These are phyloP conservation scores for Metaphire vulgaris DNA, from an alignment of 1,140 invertebrate genomes.

Conservation along the genomic window DNA sequence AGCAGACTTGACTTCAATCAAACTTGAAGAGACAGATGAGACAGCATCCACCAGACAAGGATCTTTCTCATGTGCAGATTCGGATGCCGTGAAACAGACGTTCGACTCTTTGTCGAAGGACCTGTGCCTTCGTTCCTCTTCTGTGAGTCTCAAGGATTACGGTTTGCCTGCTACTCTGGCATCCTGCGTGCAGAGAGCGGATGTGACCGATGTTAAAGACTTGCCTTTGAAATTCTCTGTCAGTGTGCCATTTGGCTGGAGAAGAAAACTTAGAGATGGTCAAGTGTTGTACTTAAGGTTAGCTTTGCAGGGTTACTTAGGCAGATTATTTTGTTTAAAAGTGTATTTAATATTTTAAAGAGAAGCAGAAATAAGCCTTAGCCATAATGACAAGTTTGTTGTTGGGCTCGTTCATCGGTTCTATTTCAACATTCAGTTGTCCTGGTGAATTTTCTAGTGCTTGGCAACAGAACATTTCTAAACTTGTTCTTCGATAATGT, in stretches of 20 bases:
- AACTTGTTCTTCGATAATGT: neutral
- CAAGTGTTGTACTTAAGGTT: constrained; percentile 59
- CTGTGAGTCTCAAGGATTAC: neutral
- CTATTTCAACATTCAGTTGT: too few relatives aligned
- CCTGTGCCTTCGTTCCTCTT: neutral
- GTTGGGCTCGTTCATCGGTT: neutral
- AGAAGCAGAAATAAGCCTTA: constrained; percentile 7
- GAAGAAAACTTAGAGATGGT: constrained; percentile 54
- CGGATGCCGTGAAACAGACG: neutral
- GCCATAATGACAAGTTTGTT: neutral
- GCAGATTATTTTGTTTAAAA: constrained; percentile 1
- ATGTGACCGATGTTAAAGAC: neutral
- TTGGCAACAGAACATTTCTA: neutral
- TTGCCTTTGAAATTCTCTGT: constrained; percentile 9
- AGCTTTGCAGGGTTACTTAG: constrained; percentile 33
- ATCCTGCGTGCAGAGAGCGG: neutral
- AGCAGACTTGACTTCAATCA: neutral
- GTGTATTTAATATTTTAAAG: constrained; percentile 8
- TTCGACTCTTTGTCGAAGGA: neutral
- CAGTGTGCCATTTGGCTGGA: constrained; percentile 58
- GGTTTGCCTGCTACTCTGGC: neutral
- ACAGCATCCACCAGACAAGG: neutral
- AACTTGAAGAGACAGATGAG: neutral
- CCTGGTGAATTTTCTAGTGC: too few relatives aligned
- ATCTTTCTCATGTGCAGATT: neutral